Evolutionary conservation across 2,888 invertebrate species (phyloP), one percentile per base, ranked within the genome.

Genomic region (Acheta domesticus): DNA sequence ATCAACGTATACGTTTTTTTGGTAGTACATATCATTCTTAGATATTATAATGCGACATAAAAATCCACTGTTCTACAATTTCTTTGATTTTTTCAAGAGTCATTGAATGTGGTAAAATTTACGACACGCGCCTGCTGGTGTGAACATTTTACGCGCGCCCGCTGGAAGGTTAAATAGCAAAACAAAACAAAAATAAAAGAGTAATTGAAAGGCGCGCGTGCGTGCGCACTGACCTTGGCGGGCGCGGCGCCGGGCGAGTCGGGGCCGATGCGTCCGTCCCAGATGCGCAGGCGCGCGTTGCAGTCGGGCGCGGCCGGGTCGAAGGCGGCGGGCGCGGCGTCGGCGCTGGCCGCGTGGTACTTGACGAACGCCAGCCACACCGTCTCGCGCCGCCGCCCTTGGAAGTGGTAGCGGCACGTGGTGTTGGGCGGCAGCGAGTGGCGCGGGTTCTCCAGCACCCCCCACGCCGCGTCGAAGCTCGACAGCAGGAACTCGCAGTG

Each of bases 311-410:
- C 83, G 84, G 83, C 78, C 83, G 82, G 82, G 49, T 83, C 80
- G 74, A 48, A 78, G 20, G 73, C 48, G 1, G 91, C 90, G 0
- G 91, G 89, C 76, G 76, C 78, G 21, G 74, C 78, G n/a, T 79
- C 80, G 36, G 77, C 79, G 74, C 62, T 50, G 74, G 92, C 92
- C 2, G 93, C 92, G 87, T 94, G 93, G 86, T 94, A 94, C 87
- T 94, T 94, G 84, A 94, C 91, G 86, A 95, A 94, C 48, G 94
- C 93, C 83, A 94, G 90, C 95, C 94, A 94, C 48, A 94, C 93
- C 81, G 93, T 92, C 87, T 94, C 94, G 84, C 92, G 92, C 11
- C 91, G 88, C 79, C 92, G 91, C 49, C 93, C 94, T 87, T 90
- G 90, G 85, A 94, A 94, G 85, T 92, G 92, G 86, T 94, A 94